Evolutionary conservation across 37 sponge, comb jelly and placozoan species (phyloP).

Genomic region (Dysidea cf. avara): DNA sequence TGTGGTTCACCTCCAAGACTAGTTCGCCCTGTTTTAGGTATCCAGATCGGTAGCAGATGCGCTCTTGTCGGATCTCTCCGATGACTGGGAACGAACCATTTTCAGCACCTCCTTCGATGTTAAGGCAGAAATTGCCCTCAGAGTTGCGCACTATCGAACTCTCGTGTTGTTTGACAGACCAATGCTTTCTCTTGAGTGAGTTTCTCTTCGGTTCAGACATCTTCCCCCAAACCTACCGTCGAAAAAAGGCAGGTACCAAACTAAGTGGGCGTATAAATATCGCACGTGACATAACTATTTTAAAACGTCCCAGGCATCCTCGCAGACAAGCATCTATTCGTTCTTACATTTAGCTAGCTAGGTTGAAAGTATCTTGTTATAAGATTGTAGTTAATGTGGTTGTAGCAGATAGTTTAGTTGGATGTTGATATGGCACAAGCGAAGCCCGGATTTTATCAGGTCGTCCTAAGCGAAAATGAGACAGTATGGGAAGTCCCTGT

Average conservation of each 20-base stretch:
- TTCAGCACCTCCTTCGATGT: constrained; percentile 93
- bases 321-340: too few relatives aligned
- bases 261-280: neutral
- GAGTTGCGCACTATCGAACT: constrained; percentile 56
- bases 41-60: constrained; percentile 70
- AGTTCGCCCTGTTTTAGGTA: constrained; percentile 75
- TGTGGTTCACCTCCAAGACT: constrained; percentile 82
- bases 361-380: too few relatives aligned
- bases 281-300: neutral
- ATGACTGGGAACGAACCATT: constrained; percentile 67
- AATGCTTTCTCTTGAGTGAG: constrained; percentile 76
- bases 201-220: constrained; percentile 41
- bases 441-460: too few relatives aligned
- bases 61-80: constrained; percentile 69
- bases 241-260: neutral
- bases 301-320: neutral
- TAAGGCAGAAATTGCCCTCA: constrained; percentile 84
- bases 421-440: too few relatives aligned
- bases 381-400: too few relatives aligned
- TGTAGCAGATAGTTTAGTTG: too few relatives aligned
- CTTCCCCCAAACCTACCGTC: neutral
- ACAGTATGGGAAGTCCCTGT: constrained; percentile 89
- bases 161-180: constrained; percentile 83
- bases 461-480: constrained; percentile 58
- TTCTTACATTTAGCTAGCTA: neutral